Evolutionary conservation across 2,888 invertebrate genomes (phyloP).

Genomic region (Eupithecia tripunctaria): DNA sequence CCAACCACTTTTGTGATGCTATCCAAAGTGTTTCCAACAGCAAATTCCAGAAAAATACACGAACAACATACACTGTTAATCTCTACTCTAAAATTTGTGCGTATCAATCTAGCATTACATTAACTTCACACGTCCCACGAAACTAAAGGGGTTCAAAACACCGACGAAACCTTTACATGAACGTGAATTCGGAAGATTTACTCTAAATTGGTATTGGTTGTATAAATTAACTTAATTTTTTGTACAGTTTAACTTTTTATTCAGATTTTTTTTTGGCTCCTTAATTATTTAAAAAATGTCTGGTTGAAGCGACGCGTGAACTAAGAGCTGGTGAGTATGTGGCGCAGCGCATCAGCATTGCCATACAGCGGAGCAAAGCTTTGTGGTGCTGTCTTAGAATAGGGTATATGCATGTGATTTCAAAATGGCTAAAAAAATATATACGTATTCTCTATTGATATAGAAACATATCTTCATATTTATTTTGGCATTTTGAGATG

Average conservation of each 20-base stretch:
- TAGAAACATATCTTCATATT: no score
- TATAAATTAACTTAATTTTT: background rate
- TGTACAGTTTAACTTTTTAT: background rate
- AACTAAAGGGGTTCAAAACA: slow-evolving; percentile 47
- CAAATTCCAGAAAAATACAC: slow-evolving; percentile 49
- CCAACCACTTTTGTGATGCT: background rate
- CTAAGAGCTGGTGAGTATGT: no score
- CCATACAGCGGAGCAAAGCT: no score
- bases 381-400: no score
- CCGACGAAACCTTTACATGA: slow-evolving; percentile 24
- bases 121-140: slow-evolving; percentile 52
- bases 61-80: slow-evolving; percentile 53
- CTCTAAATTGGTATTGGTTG: background rate
- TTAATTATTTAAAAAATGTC: no score
- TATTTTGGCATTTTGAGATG: no score
- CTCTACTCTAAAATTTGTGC: slow-evolving; percentile 81
- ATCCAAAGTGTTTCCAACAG: slow-evolving; percentile 41
- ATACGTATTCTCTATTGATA: no score
- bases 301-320: no score
- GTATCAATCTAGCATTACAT: slow-evolving; percentile 77
- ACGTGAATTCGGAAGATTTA: slow-evolving; percentile 27
- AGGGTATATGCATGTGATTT: no score
- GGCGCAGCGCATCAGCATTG: no score
- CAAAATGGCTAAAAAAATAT: no score
- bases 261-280: no score